Percentiles rank a stretch among this genome's conserved stretches.
These are phyloP conservation scores for Gymnothorax javanicus DNA, from an alignment of 2,797 vertebrate species.

Conservation along the genomic window DNA sequence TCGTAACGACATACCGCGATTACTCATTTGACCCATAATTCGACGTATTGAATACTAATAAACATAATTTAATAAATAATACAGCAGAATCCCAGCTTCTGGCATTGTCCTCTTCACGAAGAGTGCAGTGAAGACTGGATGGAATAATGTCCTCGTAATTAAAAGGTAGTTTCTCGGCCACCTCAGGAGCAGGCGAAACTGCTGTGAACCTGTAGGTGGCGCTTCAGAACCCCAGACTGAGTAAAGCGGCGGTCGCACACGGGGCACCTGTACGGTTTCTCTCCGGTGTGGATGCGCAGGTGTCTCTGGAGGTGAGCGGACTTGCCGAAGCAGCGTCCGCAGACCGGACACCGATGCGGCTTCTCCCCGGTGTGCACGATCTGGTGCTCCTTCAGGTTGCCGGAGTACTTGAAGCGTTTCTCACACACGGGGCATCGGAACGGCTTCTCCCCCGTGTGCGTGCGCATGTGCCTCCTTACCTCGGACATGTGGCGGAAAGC, in stretches of 20 bases:
- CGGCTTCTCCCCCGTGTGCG: constrained; percentile 17
- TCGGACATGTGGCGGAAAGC: constrained; percentile 3
- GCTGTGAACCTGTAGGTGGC: neutral
- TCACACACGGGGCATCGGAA: constrained; percentile 7
- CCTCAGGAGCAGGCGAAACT: neutral
- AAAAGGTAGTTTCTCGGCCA: neutral
- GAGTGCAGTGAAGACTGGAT: neutral
- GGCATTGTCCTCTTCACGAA: neutral
- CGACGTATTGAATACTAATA: neutral
- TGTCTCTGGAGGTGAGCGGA: constrained; percentile 19
- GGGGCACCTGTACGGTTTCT: constrained; percentile 20
- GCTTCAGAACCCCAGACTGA: constrained; percentile 15
- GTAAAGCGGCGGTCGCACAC: constrained; percentile 17
- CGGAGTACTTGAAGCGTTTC: neutral
- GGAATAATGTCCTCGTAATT: neutral
- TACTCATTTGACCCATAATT: neutral
- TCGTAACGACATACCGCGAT: neutral
- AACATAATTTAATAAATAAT: neutral
- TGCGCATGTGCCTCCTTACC: constrained; percentile 14
- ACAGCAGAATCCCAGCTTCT: neutral
- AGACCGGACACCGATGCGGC: constrained; percentile 3
- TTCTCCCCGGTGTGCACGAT: constrained; percentile 10
- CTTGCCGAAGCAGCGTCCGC: constrained; percentile 15
- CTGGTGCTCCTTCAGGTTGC: constrained; percentile 20
- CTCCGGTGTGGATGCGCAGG: constrained; percentile 23